Percentiles rank a stretch among this genome's conserved stretches.
phyloP scores from a whole-genome alignment of 2,113 vertebrate species.

The Tachuris rubrigastra region DNA sequence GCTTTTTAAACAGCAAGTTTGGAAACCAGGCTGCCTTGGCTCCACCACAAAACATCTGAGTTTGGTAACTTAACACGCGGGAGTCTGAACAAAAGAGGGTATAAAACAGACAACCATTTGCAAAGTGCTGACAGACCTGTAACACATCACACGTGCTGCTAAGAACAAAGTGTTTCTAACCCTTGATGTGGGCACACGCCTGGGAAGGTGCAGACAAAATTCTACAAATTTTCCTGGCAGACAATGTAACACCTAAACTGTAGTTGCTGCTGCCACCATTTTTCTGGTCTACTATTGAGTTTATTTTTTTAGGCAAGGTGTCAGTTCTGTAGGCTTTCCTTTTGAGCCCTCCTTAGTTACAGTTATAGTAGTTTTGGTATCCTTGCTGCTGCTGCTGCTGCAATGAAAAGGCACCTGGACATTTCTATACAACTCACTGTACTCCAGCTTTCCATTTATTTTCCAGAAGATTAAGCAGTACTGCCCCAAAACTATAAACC shows the following conservation, averaged over 20 bases:
- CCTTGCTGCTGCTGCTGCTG: not conserved
- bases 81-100: not conserved
- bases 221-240: not conserved
- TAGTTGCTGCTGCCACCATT: not conserved
- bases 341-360: not conserved
- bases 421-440: not conserved
- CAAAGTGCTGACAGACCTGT: slow-evolving; percentile 7
- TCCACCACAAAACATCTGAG: not conserved
- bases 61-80: not conserved
- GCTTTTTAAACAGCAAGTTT: slow-evolving; percentile 6
- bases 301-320: not conserved
- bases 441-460: not conserved
- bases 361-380: not conserved
- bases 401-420: not conserved
- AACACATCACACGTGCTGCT: not conserved
- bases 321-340: not conserved
- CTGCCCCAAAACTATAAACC: not conserved
- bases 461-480: not conserved
- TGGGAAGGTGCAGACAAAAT: not conserved
- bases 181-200: not conserved
- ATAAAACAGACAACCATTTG: not conserved
- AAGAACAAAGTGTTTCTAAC: not conserved
- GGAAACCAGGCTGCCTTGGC: not conserved
- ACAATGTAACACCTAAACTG: not conserved
- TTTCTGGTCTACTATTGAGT: not conserved